Evolutionary conservation across 2,797 vertebrate species (phyloP), one percentile per base, ranked within the genome.

Genomic region (Rhinogobio ventralis): DNA sequence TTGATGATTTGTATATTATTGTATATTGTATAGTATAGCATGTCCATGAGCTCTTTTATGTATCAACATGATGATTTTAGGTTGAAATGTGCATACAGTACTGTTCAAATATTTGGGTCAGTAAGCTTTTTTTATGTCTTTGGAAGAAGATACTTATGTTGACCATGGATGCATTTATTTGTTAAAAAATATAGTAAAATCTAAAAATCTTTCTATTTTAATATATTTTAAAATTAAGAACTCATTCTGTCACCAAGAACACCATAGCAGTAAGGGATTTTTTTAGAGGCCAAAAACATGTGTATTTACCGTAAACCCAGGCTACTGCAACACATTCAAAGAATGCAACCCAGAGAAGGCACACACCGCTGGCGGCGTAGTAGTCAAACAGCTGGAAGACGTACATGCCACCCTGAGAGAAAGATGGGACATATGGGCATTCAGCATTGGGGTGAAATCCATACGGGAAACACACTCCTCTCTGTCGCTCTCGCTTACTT

Each of bases 301-400:
- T 55, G 4, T 68, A 95, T 97, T 98, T 93, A 99, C 98, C 98
- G 96, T 98, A 99, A 95, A 99, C 96, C 98, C 98, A 99, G 96
- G 97, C 96, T 95, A 99, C 96, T 96, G 97, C 97, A 94, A 99
- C 96, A 96, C 98, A 99, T 97, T 99, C 98, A 96, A 99, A 99
- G 97, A 99, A 99, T 95, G 98, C 98, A 93, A 99, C 98, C 98
- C 98, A 99, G 95, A 99, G 95, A 95, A 99, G 98, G 96, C 98
- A 99, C 95, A 99, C 97, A 95, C 98, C 98, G 90, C 98, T 99
- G 95, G 98, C 98, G 95, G 98, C 98, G 94, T 99, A 99, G 96
- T 98, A 99, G 96, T 99, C 98, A 95, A 99, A 99, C 94, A 99
- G 97, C 91, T 99, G 98, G 93, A 99, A 99, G 95, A 99, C 97